Percentiles rank a stretch among this genome's conserved stretches.
Conservation (phyloP, 2,888 invertebrate species). For the Hydraecia micacea region DNA sequence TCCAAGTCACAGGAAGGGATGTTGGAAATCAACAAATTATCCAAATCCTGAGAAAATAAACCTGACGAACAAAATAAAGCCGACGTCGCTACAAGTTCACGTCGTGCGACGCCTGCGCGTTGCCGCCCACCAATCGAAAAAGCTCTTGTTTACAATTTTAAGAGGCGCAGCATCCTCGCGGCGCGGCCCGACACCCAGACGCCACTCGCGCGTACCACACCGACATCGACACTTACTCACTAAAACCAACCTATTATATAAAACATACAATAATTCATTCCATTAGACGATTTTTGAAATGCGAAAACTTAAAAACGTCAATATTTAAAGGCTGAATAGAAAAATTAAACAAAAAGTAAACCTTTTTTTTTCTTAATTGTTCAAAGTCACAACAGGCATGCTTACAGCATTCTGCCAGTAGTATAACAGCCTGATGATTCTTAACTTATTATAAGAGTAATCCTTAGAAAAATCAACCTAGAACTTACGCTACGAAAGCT, state of each 20-base stretch:
- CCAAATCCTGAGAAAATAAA: background rate
- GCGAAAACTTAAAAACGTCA: background rate
- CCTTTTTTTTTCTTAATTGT: background rate
- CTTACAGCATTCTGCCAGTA: background rate
- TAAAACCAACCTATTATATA: slow-evolving; percentile 13
- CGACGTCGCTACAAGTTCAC: slow-evolving; percentile 76
- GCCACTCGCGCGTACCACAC: slow-evolving; percentile 67
- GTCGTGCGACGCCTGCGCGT: slow-evolving; percentile 78
- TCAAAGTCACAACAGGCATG: background rate
- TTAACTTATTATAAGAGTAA: background rate
- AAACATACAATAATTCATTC: slow-evolving; percentile 17
- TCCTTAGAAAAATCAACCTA: background rate
- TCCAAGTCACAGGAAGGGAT: too few relatives aligned
- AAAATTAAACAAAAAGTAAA: slow-evolving; percentile 4
- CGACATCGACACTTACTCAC: slow-evolving; percentile 37
- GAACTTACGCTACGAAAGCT: background rate
- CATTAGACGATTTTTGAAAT: background rate
- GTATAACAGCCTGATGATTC: background rate
- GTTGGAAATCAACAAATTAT: background rate
- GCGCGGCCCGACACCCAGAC: slow-evolving; percentile 75
- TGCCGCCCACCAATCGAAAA: slow-evolving; percentile 85
- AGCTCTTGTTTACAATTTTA: slow-evolving; percentile 88
- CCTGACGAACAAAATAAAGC: slow-evolving; percentile 25
- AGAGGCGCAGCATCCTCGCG: slow-evolving; percentile 83
- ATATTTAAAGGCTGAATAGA: background rate